These are phyloP conservation scores for Muscicapa striata DNA, from an alignment of 2,797 vertebrate species.

Conservation along the genomic window DNA sequence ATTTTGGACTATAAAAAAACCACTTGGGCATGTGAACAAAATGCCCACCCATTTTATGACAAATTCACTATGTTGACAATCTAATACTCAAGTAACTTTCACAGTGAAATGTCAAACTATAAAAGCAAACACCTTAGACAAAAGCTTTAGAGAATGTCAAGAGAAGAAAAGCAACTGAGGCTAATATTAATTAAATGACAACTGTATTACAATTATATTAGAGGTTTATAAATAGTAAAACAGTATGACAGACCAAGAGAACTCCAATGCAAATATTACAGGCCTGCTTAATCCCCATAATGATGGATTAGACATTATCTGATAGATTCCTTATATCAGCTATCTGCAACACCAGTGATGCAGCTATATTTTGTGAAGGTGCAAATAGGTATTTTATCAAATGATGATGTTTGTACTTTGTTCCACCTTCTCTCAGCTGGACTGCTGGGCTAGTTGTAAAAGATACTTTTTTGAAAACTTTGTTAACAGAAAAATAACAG, in stretches of 20 bases:
- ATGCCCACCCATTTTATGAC: not conserved
- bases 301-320: not conserved
- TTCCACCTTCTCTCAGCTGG: conserved; percentile 1
- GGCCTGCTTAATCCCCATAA: not conserved
- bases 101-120: conserved; percentile 12
- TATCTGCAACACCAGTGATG: not conserved
- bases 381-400: conserved; percentile 13
- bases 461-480: conserved; percentile 4
- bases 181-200: not conserved
- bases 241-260: not conserved
- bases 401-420: not conserved
- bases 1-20: not conserved
- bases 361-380: not conserved
- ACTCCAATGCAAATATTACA: not conserved
- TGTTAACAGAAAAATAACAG: not conserved
- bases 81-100: not conserved
- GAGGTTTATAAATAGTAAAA: conserved; percentile 23
- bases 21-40: not conserved
- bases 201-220: not conserved
- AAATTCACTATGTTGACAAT: not conserved
- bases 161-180: not conserved
- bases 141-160: not conserved
- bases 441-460: conserved; percentile 14
- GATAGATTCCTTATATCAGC: not conserved
- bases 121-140: conserved; percentile 45